These are phyloP conservation scores for Genyomyrus donnyi DNA, from an alignment of 2,113 vertebrate genomes.

Conservation along the genomic window DNA sequence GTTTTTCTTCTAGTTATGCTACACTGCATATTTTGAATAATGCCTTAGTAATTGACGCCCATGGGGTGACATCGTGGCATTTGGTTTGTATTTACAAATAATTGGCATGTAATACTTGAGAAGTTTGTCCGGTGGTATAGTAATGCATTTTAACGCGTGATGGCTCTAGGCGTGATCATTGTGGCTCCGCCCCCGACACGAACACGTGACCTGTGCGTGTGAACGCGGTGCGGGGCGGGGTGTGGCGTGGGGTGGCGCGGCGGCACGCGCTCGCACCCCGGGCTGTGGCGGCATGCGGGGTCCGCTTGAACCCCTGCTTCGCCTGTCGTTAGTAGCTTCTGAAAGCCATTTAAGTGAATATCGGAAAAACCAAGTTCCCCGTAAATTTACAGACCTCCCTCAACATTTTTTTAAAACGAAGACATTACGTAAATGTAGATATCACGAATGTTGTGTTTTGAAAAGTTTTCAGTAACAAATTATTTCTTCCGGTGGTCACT, in stretches of 20 bases:
- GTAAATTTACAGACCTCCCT: not conserved
- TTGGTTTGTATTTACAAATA: not conserved
- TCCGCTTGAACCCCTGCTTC: not conserved
- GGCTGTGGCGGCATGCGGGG: not conserved
- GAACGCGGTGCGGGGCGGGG: not conserved
- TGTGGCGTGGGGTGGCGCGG: not conserved
- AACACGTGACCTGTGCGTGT: not conserved
- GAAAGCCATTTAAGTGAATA: not conserved
- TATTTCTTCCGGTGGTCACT: not conserved
- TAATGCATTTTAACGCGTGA: not conserved
- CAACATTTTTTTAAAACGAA: not conserved
- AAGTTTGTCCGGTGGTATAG: not conserved
- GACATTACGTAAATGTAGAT: not conserved
- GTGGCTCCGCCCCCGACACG: not conserved
- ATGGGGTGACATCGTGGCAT: not conserved
- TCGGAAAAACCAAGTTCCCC: not conserved
- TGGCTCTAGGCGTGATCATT: not conserved
- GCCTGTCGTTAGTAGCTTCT: not conserved
- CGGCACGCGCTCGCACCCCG: not conserved
- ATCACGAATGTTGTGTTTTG: not conserved
- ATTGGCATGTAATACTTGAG: not conserved
- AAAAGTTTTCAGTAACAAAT: not conserved
- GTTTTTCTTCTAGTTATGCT: not conserved
- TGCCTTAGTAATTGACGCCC: not conserved
- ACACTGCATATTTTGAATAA: not conserved